Evolutionary conservation across 2,113 vertebrate genomes (phyloP).

Genomic region (Otolemur garnettii): DNA sequence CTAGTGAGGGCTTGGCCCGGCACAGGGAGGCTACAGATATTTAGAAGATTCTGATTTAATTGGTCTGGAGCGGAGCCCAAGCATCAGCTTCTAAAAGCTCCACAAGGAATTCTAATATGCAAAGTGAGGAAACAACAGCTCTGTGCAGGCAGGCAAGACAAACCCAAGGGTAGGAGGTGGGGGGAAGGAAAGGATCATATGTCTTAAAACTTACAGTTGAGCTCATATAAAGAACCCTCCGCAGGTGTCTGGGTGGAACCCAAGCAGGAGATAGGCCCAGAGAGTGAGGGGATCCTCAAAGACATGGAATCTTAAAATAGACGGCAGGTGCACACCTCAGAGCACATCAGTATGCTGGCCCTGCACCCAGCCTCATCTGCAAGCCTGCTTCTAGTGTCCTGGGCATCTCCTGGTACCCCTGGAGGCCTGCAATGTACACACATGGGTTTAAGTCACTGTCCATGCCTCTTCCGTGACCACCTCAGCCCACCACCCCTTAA

Average conservation of each 20-base stretch:
- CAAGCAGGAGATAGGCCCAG: not conserved
- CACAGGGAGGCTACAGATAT: constrained; percentile 18
- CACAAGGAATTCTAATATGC: constrained; percentile 2
- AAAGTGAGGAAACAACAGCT: not conserved
- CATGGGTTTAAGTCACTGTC: not conserved
- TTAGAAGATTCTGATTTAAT: constrained; percentile 69
- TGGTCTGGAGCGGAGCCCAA: constrained; percentile 55
- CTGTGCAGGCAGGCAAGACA: too few species aligned
- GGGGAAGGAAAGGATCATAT: rapidly evolving
- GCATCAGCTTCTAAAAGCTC: not conserved
- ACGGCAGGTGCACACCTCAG: not conserved
- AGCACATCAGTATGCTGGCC: too few species aligned
- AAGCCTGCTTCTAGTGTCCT: not conserved
- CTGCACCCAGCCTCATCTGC: not conserved
- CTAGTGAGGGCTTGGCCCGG: not conserved
- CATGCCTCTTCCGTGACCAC: not conserved
- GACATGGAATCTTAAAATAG: not conserved
- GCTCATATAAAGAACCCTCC: too few species aligned
- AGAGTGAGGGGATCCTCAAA: not conserved
- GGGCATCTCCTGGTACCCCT: rapidly evolving
- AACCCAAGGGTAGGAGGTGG: not conserved
- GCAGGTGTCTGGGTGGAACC: not conserved
- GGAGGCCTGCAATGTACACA: not conserved
- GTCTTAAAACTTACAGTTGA: not conserved
- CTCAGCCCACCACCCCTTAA: not conserved